Conservation (phyloP, 2,113 vertebrate genomes). For the Anolis sagrei region DNA sequence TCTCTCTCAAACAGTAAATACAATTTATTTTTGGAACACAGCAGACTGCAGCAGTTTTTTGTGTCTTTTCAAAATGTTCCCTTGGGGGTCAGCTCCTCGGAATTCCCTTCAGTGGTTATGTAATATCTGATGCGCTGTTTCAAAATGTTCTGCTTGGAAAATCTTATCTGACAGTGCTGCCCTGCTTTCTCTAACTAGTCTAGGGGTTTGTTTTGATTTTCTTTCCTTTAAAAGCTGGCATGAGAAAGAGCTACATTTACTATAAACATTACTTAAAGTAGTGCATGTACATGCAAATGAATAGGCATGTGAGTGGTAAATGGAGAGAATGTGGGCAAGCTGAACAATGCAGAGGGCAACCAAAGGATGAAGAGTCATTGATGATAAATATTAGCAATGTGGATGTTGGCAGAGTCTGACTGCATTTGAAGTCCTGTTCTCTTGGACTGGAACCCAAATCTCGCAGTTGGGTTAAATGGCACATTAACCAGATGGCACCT, state of each 20-base stretch:
- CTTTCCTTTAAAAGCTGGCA: not conserved
- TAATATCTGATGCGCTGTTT: not conserved
- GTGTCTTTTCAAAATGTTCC: constrained; percentile 11
- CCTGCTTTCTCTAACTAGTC: not conserved
- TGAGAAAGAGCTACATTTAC: not conserved
- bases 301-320: no score
- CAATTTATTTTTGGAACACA: constrained; percentile 13
- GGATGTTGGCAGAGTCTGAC: constrained; percentile 1
- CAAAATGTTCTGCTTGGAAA: not conserved
- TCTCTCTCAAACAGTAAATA: not conserved
- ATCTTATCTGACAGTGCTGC: not conserved
- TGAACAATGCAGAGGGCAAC: not conserved
- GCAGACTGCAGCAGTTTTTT: not conserved
- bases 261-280: not conserved
- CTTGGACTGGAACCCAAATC: not conserved
- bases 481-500: constrained; percentile 32
- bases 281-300: not conserved
- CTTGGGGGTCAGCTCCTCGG: not conserved
- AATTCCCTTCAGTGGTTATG: constrained; percentile 6
- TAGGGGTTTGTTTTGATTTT: not conserved
- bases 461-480: constrained; percentile 13
- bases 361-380: not conserved
- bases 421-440: not conserved
- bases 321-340: not conserved
- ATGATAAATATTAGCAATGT: constrained; percentile 14